These are phyloP conservation scores for Acrocephalus kingi DNA, from an alignment of 2,113 vertebrate genomes.

Conservation along the genomic window DNA sequence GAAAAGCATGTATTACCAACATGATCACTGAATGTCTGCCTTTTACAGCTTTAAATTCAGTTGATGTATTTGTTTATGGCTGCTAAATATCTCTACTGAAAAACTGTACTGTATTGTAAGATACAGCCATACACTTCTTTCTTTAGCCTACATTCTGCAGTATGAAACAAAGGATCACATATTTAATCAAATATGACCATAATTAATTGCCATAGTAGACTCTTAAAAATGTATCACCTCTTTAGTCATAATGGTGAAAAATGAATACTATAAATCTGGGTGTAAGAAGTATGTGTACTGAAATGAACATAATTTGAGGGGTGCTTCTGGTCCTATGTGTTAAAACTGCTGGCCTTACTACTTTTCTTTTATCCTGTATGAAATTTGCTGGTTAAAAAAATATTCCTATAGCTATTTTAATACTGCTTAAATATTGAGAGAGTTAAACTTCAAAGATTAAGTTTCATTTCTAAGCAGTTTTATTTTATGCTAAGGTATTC, in stretches of 20 bases:
- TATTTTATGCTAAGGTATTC: conserved; percentile 84
- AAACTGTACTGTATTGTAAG: neutral
- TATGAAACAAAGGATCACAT: neutral
- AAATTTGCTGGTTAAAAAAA: neutral
- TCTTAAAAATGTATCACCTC: neutral
- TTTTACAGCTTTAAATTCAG: neutral
- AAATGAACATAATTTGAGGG: neutral
- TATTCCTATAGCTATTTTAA: neutral
- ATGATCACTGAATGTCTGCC: neutral
- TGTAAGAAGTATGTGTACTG: neutral
- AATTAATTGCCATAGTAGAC: neutral
- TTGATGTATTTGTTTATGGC: neutral
- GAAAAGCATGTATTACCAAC: neutral
- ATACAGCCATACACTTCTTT: neutral
- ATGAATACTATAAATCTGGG: neutral
- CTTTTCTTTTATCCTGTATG: neutral
- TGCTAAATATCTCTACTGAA: neutral
- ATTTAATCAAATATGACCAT: neutral
- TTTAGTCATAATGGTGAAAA: neutral
- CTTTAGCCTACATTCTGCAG: neutral
- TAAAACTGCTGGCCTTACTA: neutral
- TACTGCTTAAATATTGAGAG: neutral
- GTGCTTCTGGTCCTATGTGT: neutral
- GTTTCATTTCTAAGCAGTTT: neutral
- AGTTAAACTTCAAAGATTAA: neutral